Evolutionary conservation across 2,113 vertebrate species (phyloP), one percentile per base, ranked within the genome.

Genomic region (Eulacestoma nigropectus): DNA sequence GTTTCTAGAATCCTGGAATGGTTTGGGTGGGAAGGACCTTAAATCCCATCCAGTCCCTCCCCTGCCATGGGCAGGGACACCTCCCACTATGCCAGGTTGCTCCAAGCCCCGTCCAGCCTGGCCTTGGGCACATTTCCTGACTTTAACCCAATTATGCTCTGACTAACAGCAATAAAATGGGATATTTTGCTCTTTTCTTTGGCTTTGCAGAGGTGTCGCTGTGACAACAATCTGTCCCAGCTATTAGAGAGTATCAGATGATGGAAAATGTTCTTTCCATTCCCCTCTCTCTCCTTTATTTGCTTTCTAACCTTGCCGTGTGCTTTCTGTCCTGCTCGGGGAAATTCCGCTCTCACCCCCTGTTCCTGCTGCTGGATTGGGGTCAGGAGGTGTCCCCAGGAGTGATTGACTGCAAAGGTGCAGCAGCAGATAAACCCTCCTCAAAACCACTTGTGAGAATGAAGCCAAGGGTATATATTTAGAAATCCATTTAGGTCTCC

Each of bases 401-500:
- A 69, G 26, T 29, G 75, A 87, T 4, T 22, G 75, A 59, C 74
- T 76, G 85, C 35, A 7, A 81, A 90, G 78, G 81, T 92, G 89
- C 84, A 83, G 91, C 27, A 35, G 92, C 83, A 79, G 95, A 96
- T 85, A 82, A 94, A 75, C 67, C 18, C 19, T 84, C 49, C 11
- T 26, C 46, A n/a, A 91, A 95, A 46, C 30, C 70, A 53, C 77
- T 60, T 4, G 70, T 68, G 39, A 88, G 93, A 82, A 90, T 7
- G 82, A 59, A 90, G 62, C 52, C 76, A 41, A 73, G 65, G 53
- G 26, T 63, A 56, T 92, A 47, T 90, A 91, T 92, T 97, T 94
- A 96, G 95, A 84, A 96, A 94, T 47, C 82, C 89, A 90, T 96
- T 91, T 74, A 76, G 88, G 82, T 62, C 83, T 96, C 95, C 52